Conservation (phyloP, 2,888 invertebrate genomes). For the Isotomurus palustris region DNA sequence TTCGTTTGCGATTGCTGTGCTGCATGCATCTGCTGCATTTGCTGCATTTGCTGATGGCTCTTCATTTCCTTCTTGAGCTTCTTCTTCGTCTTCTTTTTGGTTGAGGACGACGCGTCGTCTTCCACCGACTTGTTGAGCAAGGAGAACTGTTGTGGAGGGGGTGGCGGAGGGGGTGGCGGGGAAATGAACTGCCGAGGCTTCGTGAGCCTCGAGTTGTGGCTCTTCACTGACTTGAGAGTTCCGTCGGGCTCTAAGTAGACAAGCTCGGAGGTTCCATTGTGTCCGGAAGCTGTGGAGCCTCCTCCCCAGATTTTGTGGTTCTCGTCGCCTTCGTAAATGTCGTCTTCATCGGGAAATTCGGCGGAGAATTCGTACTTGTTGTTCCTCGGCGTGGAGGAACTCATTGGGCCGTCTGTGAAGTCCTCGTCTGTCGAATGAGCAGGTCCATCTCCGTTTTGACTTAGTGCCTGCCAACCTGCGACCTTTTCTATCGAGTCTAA, state of each 20-base stretch:
- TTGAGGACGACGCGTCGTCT: constrained; percentile 56
- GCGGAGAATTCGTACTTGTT: constrained; percentile 45
- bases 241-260: constrained; percentile 66
- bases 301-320: constrained; percentile 93
- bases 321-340: constrained; percentile 83
- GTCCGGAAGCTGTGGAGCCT: constrained; percentile 53
- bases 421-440: constrained; percentile 53
- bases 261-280: constrained; percentile 50
- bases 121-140: constrained; percentile 54
- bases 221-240: constrained; percentile 53
- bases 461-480: constrained; percentile 59
- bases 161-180: constrained; percentile 74
- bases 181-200: constrained; percentile 76
- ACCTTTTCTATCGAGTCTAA: constrained; percentile 52
- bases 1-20: constrained; percentile 29
- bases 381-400: constrained; percentile 46
- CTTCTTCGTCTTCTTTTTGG: constrained; percentile 55
- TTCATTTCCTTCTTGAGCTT: constrained; percentile 52
- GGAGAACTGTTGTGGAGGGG: constrained; percentile 62
- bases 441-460: constrained; percentile 48
- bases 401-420: constrained; percentile 45
- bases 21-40: neutral
- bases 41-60: constrained; percentile 2
- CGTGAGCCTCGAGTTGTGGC: constrained; percentile 52
- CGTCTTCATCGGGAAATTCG: constrained; percentile 64